phyloP scores from a whole-genome alignment of 1,140 invertebrate genomes.

The Coboldia fuscipes region DNA sequence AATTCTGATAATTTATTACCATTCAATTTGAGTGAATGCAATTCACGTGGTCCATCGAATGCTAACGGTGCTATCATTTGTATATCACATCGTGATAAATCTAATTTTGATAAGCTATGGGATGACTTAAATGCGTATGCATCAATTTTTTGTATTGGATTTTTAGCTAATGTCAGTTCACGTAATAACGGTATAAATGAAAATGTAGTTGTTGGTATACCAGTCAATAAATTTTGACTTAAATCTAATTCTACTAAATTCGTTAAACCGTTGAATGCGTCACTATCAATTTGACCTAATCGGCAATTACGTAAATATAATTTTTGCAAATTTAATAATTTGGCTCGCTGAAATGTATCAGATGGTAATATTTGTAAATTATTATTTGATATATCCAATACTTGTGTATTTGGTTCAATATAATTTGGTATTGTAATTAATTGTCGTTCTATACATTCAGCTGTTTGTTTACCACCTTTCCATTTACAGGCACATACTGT shows the following conservation, averaged over 20 bases:
- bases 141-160: slow-evolving; percentile 60
- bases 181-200: slow-evolving; percentile 54
- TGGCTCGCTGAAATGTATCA: slow-evolving; percentile 57
- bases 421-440: slow-evolving; percentile 61
- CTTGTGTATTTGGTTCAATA: slow-evolving; percentile 71
- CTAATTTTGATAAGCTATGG: slow-evolving; percentile 57
- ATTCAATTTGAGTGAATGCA: slow-evolving; percentile 65
- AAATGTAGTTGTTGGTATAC: slow-evolving; percentile 56
- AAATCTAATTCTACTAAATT: slow-evolving; percentile 78
- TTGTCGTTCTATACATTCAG: slow-evolving; percentile 62
- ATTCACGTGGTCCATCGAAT: slow-evolving; percentile 49
- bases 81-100: slow-evolving; percentile 62
- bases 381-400: slow-evolving; percentile 70
- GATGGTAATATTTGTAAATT: slow-evolving; percentile 58
- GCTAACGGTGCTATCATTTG: slow-evolving; percentile 50
- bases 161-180: slow-evolving; percentile 54
- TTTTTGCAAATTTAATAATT: slow-evolving; percentile 66
- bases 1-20: slow-evolving; percentile 56
- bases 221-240: slow-evolving; percentile 55
- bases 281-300: slow-evolving; percentile 62
- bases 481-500: slow-evolving; percentile 72
- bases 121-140: slow-evolving; percentile 51
- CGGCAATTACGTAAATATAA: slow-evolving; percentile 61
- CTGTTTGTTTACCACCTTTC: slow-evolving; percentile 78
- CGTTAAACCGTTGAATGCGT: slow-evolving; percentile 59